Percentiles rank a stretch among this genome's conserved stretches.
phyloP scores from a whole-genome alignment of 2,113 vertebrate species.

The Alces alces region DNA sequence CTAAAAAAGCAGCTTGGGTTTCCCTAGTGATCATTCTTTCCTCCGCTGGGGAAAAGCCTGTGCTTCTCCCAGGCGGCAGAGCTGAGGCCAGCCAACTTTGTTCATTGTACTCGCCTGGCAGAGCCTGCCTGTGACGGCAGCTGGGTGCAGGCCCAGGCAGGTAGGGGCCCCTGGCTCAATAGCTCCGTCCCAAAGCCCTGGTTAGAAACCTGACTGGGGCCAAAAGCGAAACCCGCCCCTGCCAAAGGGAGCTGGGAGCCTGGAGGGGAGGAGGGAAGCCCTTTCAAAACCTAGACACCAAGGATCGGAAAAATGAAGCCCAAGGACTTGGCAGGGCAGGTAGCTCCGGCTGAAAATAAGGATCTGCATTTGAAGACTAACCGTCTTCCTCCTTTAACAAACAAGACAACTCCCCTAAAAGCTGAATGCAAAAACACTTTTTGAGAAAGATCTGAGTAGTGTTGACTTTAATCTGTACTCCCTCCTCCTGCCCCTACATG shows the following conservation, averaged over 20 bases:
- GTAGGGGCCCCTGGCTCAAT: neutral
- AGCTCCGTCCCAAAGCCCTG: neutral
- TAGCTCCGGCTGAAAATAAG: neutral
- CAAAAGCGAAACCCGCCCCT: neutral
- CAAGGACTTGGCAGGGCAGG: neutral
- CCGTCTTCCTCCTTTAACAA: neutral
- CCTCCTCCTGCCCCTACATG: rapidly evolving
- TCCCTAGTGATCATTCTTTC: conserved; percentile 75
- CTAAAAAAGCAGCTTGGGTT: conserved; percentile 69
- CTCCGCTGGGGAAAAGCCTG: conserved; percentile 62
- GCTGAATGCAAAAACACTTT: neutral
- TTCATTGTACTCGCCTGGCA: conserved; percentile 62
- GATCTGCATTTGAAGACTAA: neutral
- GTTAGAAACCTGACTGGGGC: neutral
- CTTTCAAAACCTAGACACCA: neutral
- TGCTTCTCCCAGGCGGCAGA: neutral
- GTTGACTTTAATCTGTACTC: neutral
- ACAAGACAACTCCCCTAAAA: neutral
- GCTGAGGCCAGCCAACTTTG: conserved; percentile 54
- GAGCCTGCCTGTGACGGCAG: neutral
- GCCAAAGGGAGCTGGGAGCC: neutral
- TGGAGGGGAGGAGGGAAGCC: neutral
- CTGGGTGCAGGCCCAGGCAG: conserved; percentile 64
- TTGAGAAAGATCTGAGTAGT: neutral
- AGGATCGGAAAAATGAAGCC: neutral